Base-by-base conservation (phyloP, 64 coral and sea anemone genomes). In the Trachythela sp. region DNA sequence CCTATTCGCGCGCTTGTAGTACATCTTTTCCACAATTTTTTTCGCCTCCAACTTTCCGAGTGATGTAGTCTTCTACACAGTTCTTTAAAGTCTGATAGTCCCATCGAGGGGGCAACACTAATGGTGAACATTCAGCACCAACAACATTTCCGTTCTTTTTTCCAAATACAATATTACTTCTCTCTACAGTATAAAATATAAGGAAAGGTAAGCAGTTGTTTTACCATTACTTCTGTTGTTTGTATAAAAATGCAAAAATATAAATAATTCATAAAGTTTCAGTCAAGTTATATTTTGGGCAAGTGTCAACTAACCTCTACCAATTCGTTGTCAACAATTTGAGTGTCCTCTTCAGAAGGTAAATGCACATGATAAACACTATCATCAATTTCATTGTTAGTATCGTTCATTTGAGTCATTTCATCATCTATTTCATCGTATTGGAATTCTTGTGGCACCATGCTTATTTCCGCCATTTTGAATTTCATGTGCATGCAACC, bases 151-250 rank as follows among this genome's bases (percentile, higher is more conserved):
- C 77, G 18, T 90, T 54, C 50, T 83, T 90, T 31, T 83, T 58
- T 59, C 52, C 36, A 84, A 84, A 32, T 84, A 90, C 49, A 88
- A 70, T 48, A 76, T 72, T 29, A 90, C 88, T 84, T 90, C 88
- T 90, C 88, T 22, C 86, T 88, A 67, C 58, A 70, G 30, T 70
- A 70, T 9, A 9, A 26, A 70, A 70, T 9, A 77, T 77, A 77
- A 35, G 4, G 13, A 35, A 77, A 4, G 2, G 31, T 77, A 31
- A n/a, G 2, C 2, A 35, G 31, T 77, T 38, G 26, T 38, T 38
- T 22, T 34, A 38, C 11, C 71, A 38, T 6, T 38, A 22, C 9
- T 11, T 2, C 3, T 32, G 29, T 26, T 31, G 30, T 77, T 13
- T 14, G 1, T 77, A 13, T 31, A 3, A 31, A 32, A 9, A 5